phyloP scores from a whole-genome alignment of 2,888 invertebrate genomes.

The Cosmorhoe ocellata region DNA sequence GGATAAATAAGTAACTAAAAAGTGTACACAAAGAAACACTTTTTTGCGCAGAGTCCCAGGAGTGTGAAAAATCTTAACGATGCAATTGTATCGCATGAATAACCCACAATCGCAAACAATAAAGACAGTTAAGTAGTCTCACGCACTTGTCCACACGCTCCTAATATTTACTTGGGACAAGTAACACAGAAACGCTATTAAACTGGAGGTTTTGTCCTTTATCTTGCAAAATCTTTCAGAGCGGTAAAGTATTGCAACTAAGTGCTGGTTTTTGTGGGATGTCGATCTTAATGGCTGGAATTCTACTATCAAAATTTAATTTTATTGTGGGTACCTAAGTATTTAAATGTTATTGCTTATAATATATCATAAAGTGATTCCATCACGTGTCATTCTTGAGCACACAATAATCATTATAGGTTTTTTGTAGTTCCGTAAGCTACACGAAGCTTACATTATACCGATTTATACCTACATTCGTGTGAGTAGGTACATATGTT shows the following conservation, averaged over 20 bases:
- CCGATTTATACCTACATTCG: too few species aligned
- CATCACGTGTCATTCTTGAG: background rate
- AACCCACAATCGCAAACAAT: slow-evolving; percentile 52
- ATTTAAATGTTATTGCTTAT: too few species aligned
- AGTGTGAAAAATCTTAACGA: slow-evolving; percentile 32
- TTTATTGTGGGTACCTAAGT: too few species aligned
- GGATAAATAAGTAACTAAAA: background rate
- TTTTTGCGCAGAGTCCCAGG: slow-evolving; percentile 8
- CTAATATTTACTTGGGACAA: slow-evolving; percentile 37
- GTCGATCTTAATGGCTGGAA: too few species aligned
- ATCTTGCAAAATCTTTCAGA: slow-evolving; percentile 27
- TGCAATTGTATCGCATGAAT: slow-evolving; percentile 47
- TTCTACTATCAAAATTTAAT: too few species aligned
- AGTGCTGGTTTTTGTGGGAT: too few species aligned
- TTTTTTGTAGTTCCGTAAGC: slow-evolving; percentile 8
- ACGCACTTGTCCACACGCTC: slow-evolving; percentile 43
- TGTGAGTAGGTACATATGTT: slow-evolving; percentile 5
- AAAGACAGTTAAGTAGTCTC: slow-evolving; percentile 50
- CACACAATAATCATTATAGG: slow-evolving; percentile 1
- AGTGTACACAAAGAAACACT: background rate
- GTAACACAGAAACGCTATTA: slow-evolving; percentile 34
- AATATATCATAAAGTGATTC: slow-evolving; percentile 1
- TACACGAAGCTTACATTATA: background rate
- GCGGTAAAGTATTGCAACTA: background rate
- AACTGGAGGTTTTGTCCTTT: slow-evolving; percentile 11